phyloP scores from a whole-genome alignment of 2,888 invertebrate genomes.

The Girardia tigrina region DNA sequence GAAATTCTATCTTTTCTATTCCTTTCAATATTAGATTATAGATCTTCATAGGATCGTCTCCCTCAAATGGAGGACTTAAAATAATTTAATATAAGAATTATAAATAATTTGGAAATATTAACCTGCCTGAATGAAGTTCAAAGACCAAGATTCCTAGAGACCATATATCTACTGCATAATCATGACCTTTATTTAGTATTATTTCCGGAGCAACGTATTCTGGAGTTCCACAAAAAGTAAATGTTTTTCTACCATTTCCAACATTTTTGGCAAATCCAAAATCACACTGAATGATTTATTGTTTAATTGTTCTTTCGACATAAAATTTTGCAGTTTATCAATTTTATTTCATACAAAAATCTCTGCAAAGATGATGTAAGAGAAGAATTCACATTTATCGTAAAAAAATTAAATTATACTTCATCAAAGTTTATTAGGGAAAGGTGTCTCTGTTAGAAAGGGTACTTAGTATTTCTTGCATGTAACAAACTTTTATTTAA shows the following conservation, averaged over 20 bases:
- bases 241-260: background rate
- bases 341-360: no score
- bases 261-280: background rate
- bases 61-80: background rate
- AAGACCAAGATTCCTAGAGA: background rate
- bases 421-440: no score
- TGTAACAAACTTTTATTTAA: no score
- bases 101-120: no score
- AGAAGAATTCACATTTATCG: no score
- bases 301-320: no score
- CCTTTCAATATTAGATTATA: background rate
- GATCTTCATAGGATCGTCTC: background rate
- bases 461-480: no score
- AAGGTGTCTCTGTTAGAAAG: no score
- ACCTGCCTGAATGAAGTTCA: conserved; percentile 6
- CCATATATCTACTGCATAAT: background rate
- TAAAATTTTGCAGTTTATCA: no score
- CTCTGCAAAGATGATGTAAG: no score
- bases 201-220: conserved; percentile 9
- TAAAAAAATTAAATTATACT: no score
- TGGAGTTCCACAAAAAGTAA: conserved; percentile 8
- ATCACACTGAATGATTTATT: background rate
- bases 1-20: background rate
- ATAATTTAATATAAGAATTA: no score
- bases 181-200: conserved; percentile 1